Evolutionary conservation across 2,888 invertebrate species (phyloP), one percentile per base, ranked within the genome.

Genomic region (Lampropteryx suffumata): DNA sequence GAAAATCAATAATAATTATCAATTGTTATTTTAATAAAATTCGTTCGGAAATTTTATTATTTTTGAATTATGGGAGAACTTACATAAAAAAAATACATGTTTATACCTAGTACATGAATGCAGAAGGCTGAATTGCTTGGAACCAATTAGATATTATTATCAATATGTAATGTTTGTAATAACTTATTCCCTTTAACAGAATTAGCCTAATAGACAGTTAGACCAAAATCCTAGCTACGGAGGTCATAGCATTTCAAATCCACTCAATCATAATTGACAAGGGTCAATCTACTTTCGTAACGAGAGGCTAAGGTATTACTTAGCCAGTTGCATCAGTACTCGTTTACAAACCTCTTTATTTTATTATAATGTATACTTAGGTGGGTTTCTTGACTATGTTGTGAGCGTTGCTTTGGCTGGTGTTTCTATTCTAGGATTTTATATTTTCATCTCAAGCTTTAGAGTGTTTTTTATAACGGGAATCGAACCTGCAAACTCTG

Each of bases 241-340:
- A 52, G 47, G 47, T 52, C 52, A 48, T 30, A 9, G 27, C 29
- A 44, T 50, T 50, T 40, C 39, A 13, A 50, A 44, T 37, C 45
- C 41, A 54, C 49, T 57, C 49, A 44, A 57, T 57, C 59, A 55
- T 47, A 50, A 57, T 47, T 50, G 57, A 52, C 57, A 52, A 55
- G 52, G 41, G 45, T 48, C 47, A 43, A 54, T 57, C 50, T 48
- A 55, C 45, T 59, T 59, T 59, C 59, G 48, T 36, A 57, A 59
- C 51, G 7, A 43, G 51, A 34, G 36, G 7, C 35, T 47, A 47
- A 45, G 27, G 41, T 50, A 24, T 4, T 24, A 44, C 47, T 50
- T 45, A 33, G 49, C 46, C 43, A 39, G 42, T 50, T 57, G 53
- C 53, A 48, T 46, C 46, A 41, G 46, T 34, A 35, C 50, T 50